Evolutionary conservation across 2,888 invertebrate genomes (phyloP), one percentile per base, ranked within the genome.

Genomic region (Orthosia cruda): DNA sequence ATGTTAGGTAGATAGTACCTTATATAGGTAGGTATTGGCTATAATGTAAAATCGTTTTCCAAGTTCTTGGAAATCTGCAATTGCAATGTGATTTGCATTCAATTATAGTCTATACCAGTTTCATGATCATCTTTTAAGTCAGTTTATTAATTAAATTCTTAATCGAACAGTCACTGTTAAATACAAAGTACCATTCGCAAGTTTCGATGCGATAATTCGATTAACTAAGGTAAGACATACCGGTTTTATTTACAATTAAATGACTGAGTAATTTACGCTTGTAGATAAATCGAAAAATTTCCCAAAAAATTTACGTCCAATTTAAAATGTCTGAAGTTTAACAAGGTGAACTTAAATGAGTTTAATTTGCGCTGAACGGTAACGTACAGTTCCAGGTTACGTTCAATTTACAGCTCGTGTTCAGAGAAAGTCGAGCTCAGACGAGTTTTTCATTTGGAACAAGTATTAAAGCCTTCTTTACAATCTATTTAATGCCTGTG

Each of bases 391-490:
- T 81, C 72, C 84, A 62, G 82, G 64, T 74, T 80, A 63, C 49
- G 57, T 71, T 40, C 73, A 79, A 84, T 84, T 87, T 87, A 87
- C 87, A 85, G 81, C 84, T 73, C 70, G 69, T 64, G 75, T 79
- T 81, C 73, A 84, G 87, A 88, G 87, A 88, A 87, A 87, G 87
- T 83, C 74, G 80, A 81, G 74, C 62, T 63, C 80, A 80, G 88
- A 88, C 88, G 82, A 85, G 87, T 89, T 89, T 89, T 84, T 87
- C 87, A 85, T 84, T 85, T 82, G 81, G 82, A 77, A 72, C 89
- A 77, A 79, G 83, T 82, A 81, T 88, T 88, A 85, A 84, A 87
- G 78, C 74, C 83, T 87, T 80, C 80, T 89, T 88, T 83, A 89
- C 85, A 83, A 81, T 87, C 81, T 82, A 89, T 89, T 86, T 86